Percentiles rank a stretch among this genome's conserved stretches.
Evolutionary conservation across 2,113 vertebrate genomes (phyloP).

Genomic region (Columbina picui): DNA sequence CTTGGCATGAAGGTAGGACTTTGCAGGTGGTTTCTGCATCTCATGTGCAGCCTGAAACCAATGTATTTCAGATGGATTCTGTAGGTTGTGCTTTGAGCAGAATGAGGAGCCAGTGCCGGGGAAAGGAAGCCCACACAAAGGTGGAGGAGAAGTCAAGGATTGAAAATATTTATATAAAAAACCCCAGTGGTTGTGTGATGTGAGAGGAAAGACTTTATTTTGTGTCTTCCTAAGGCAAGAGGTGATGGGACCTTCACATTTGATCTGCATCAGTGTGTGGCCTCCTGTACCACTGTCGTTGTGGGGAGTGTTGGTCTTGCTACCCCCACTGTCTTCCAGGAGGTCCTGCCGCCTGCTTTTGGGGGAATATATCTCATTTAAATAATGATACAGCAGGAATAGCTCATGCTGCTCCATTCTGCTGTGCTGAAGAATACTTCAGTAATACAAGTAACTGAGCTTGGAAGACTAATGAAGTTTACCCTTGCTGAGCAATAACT

Average conservation of each 20-base stretch:
- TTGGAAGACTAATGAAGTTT: slow-evolving; percentile 18
- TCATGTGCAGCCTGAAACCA: neutral
- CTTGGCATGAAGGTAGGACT: neutral
- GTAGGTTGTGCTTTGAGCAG: neutral
- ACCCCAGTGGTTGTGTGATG: too few relatives aligned
- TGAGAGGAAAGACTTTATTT: neutral
- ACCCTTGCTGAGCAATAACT: neutral
- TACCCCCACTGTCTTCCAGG: neutral
- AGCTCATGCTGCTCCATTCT: neutral
- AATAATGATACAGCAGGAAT: neutral
- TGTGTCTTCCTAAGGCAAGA: neutral
- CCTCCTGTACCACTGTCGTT: rapidly evolving
- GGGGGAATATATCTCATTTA: neutral
- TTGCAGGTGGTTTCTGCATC: neutral
- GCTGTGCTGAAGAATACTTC: neutral
- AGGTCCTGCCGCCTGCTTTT: neutral
- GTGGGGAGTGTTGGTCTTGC: neutral
- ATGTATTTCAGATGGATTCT: neutral
- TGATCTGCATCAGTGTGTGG: neutral
- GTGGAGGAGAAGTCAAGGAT: neutral
- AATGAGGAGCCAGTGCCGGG: neutral
- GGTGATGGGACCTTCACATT: rapidly evolving
- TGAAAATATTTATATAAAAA: rapidly evolving
- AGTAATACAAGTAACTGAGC: neutral
- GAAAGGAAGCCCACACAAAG: neutral